Evolutionary conservation across 2,113 vertebrate species (phyloP).

Genomic region (Thryonomys swinderianus): DNA sequence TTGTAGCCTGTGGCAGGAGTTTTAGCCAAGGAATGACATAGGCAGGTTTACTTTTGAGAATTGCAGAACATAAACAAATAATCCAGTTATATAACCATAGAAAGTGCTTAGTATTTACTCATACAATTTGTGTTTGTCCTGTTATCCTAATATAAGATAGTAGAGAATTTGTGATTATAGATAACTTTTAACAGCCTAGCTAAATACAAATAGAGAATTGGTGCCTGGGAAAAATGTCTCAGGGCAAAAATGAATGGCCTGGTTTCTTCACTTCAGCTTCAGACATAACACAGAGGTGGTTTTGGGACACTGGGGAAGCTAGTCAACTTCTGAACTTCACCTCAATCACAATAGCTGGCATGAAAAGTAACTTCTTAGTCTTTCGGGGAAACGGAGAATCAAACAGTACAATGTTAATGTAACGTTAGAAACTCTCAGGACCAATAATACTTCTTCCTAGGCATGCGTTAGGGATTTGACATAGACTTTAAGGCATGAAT

Average conservation of each 20-base stretch:
- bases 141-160: not conserved
- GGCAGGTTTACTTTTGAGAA: not conserved
- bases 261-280: not conserved
- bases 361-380: conserved; percentile 17
- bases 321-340: not conserved
- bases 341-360: not conserved
- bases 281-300: not conserved
- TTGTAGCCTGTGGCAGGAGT: not conserved
- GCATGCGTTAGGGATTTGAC: not conserved
- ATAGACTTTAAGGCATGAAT: not conserved
- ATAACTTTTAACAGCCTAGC: not conserved
- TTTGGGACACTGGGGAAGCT: no score
- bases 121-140: not conserved
- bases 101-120: not conserved
- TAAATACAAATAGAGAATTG: conserved; percentile 30
- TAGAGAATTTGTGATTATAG: not conserved
- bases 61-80: not conserved
- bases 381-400: not conserved
- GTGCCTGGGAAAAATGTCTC: not conserved
- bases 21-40: not conserved
- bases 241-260: not conserved
- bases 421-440: not conserved
- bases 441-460: not conserved
- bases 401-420: not conserved
- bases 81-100: not conserved